A percentile compares a stretch with the other conserved stretches of the same genome.
Evolutionary conservation across 2,113 vertebrate species (phyloP).

Genomic region (Mesocricetus auratus): DNA sequence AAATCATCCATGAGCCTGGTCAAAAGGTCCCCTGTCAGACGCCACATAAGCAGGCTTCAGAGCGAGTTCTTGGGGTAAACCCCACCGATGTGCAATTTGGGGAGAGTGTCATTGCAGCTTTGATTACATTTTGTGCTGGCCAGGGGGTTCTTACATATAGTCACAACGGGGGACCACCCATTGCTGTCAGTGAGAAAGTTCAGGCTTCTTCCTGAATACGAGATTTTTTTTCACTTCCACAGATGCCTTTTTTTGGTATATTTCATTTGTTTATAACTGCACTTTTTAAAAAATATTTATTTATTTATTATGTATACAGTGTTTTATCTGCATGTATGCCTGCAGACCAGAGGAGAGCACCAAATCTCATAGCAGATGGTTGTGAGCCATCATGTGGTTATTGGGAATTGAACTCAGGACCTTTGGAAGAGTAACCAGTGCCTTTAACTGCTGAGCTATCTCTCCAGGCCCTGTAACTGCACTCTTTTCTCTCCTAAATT

Average conservation of each 20-base stretch:
- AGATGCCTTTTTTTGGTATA: background rate
- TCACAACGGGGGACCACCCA: background rate
- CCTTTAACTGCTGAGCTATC: too few species aligned
- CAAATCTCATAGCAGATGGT: too few species aligned
- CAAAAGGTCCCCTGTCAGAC: background rate
- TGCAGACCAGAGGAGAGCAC: too few species aligned
- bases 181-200: background rate
- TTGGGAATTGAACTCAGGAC: too few species aligned
- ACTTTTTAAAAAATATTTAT: too few species aligned
- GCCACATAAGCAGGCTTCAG: background rate
- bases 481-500: background rate
- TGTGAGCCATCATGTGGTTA: too few species aligned
- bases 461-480: too few species aligned
- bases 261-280: background rate
- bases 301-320: too few species aligned
- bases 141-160: background rate
- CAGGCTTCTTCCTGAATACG: background rate
- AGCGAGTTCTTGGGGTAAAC: background rate
- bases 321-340: too few species aligned
- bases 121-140: background rate
- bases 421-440: too few species aligned
- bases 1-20: constrained; percentile 38
- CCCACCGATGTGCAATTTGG: background rate
- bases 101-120: background rate
- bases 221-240: background rate